A percentile compares a stretch with the other conserved stretches of the same genome.
phyloP scores from a whole-genome alignment of 1,140 invertebrate genomes.

The Polypedilum pembai region DNA sequence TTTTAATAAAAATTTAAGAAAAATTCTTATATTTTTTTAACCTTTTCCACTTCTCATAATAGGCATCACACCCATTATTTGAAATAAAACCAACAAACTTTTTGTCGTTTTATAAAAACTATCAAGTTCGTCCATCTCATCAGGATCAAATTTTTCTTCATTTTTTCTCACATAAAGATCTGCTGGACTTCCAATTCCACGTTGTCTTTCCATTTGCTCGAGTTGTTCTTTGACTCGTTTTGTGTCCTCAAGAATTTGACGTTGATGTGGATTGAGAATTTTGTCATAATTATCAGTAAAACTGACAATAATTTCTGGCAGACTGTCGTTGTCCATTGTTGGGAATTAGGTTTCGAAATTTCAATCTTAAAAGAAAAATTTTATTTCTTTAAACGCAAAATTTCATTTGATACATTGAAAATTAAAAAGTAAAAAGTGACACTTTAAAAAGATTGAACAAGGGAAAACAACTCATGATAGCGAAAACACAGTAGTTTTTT shows the following conservation, averaged over 20 bases:
- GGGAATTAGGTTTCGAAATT: too few relatives aligned
- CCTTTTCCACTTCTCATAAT: constrained; percentile 52
- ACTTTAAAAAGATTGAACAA: too few relatives aligned
- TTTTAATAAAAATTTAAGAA: too few relatives aligned
- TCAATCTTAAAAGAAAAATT: too few relatives aligned
- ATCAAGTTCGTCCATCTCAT: constrained; percentile 50
- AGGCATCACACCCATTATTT: constrained; percentile 64
- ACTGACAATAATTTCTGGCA: background rate
- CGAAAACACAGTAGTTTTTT: too few relatives aligned
- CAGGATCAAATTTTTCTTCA: constrained; percentile 40
- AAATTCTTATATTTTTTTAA: constrained; percentile 33
- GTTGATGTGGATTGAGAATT: constrained; percentile 42
- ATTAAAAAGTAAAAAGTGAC: too few relatives aligned
- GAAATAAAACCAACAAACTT: constrained; percentile 56
- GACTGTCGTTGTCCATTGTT: constrained; percentile 6
- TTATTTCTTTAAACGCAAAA: too few relatives aligned
- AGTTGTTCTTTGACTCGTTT: constrained; percentile 39
- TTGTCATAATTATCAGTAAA: background rate
- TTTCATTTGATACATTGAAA: too few relatives aligned
- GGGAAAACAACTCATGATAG: too few relatives aligned
- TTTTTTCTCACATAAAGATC: constrained; percentile 38
- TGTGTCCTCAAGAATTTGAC: constrained; percentile 42
- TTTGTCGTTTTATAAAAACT: constrained; percentile 59
- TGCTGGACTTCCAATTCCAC: constrained; percentile 29
- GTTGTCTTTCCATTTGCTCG: constrained; percentile 27